Conservation (phyloP, 2,888 invertebrate species). For the Sinelater perroti region DNA sequence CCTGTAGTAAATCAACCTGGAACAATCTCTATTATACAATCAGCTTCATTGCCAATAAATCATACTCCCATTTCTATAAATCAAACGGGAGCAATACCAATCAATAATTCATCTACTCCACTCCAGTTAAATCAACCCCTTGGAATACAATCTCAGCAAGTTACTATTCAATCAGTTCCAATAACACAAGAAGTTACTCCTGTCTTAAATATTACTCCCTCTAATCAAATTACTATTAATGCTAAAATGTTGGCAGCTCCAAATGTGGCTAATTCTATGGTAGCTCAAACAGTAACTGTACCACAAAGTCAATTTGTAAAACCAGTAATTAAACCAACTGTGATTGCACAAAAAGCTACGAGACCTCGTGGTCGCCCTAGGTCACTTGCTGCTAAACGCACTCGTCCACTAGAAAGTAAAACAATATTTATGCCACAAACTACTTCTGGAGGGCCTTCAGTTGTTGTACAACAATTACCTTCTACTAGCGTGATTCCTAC, state of each 20-base stretch:
- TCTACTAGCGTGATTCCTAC: constrained; percentile 65
- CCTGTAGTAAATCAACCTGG: constrained; percentile 44
- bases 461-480: constrained; percentile 72
- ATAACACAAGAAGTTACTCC: constrained; percentile 49
- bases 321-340: constrained; percentile 48
- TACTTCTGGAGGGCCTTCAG: constrained; percentile 63
- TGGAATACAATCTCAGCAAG: constrained; percentile 50
- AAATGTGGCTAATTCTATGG: constrained; percentile 44
- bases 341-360: constrained; percentile 49
- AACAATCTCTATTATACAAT: constrained; percentile 39
- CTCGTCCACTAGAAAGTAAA: constrained; percentile 37
- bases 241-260: constrained; percentile 50
- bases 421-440: constrained; percentile 42
- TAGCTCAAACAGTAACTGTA: constrained; percentile 48
- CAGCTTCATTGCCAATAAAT: constrained; percentile 35
- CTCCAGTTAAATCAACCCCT: constrained; percentile 46
- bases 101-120: constrained; percentile 37
- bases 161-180: constrained; percentile 54
- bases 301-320: constrained; percentile 54
- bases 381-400: constrained; percentile 46
- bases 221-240: constrained; percentile 53
- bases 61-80: constrained; percentile 45
- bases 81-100: constrained; percentile 44
- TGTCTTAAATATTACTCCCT: constrained; percentile 51
- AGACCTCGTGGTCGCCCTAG: constrained; percentile 49